Base-by-base conservation (phyloP, 2,797 vertebrate genomes). In the Leuciscus waleckii region DNA sequence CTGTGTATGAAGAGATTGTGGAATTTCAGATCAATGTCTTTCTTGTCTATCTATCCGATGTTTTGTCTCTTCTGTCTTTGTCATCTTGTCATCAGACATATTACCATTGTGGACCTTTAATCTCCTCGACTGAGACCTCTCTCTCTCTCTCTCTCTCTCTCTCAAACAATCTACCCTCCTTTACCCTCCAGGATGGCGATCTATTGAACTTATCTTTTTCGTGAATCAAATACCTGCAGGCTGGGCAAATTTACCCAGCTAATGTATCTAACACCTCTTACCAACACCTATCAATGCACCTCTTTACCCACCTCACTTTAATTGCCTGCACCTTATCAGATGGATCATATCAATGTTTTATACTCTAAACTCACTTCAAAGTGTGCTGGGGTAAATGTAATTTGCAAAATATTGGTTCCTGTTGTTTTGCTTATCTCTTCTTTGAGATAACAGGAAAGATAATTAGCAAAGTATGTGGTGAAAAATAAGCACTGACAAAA, bases 61-160 rank as follows among this genome's bases (percentile, higher is more conserved):
- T 56, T 41, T 54, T 79, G 43, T 77, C 49, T 78, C 26, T 58
- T 46, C 77, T 35, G n/a, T 68, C 70, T 83, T 71, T 75, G 17
- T 82, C 49, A 29, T 84, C 79, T 82, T 85, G 69, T 84, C 43
- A 56, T 73, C 76, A 84, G 84, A 68, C 58, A 84, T 86, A 54
- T 88, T 83, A 85, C 58, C 51, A 74, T 26, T n/a, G 63, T 74
- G 61, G 76, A 71, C 41, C 80, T 88, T 88, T 87, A 78, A 87
- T 83, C 84, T 87, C 46, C n/a, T 21, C 26, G 9, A 71, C 17
- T 39, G 29, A 81, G 79, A 90, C 58, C 23, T 23, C 39, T 65
- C 8, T 26, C 23, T 70, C 23, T 37, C 51, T 46, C 41, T 82
- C 10, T 29, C 17, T 37, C 7, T 32, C 17, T 4, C 37, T 29